Percentiles rank a stretch among this genome's conserved stretches.
These are phyloP conservation scores for Anastrepha ludens DNA, from an alignment of 1,140 invertebrate genomes.

Conservation along the genomic window DNA sequence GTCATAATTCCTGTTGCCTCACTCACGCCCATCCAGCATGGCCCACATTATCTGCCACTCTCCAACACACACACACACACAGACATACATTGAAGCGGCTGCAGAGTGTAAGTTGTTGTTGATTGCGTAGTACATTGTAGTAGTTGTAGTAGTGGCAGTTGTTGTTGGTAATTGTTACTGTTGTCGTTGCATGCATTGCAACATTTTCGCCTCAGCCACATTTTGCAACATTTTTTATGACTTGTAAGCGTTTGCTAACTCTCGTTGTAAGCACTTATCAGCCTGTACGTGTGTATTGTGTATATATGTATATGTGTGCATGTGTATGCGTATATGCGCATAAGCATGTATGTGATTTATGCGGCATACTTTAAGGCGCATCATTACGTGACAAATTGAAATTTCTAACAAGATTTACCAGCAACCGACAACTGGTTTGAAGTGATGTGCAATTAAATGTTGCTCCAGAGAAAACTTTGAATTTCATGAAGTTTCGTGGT, in stretches of 20 bases:
- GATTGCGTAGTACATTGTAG: slow-evolving; percentile 1
- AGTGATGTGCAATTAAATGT: slow-evolving; percentile 33
- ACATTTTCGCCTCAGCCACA: slow-evolving; percentile 14
- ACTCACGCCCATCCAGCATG: not conserved
- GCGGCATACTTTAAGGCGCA: slow-evolving; percentile 49
- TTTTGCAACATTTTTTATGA: slow-evolving; percentile 42
- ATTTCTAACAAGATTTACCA: slow-evolving; percentile 44
- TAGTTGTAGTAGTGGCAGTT: not conserved
- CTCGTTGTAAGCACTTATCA: slow-evolving; percentile 40
- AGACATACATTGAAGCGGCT: not conserved
- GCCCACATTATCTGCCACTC: not conserved
- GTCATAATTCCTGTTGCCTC: slow-evolving; percentile 38
- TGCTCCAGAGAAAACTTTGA: slow-evolving; percentile 24
- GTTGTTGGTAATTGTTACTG: not conserved
- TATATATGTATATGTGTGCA: not conserved
- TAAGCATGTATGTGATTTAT: not conserved
- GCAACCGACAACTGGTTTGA: not conserved
- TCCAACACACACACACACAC: not conserved
- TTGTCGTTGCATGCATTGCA: not conserved
- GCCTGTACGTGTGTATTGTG: not conserved
- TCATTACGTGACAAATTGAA: slow-evolving; percentile 46
- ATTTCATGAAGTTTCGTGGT: slow-evolving; percentile 19
- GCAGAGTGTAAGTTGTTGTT: not conserved
- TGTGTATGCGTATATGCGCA: not conserved
- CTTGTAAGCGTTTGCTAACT: slow-evolving; percentile 27